Conservation (phyloP, 2,888 invertebrate species). For the Caenorhabditis sinica region DNA sequence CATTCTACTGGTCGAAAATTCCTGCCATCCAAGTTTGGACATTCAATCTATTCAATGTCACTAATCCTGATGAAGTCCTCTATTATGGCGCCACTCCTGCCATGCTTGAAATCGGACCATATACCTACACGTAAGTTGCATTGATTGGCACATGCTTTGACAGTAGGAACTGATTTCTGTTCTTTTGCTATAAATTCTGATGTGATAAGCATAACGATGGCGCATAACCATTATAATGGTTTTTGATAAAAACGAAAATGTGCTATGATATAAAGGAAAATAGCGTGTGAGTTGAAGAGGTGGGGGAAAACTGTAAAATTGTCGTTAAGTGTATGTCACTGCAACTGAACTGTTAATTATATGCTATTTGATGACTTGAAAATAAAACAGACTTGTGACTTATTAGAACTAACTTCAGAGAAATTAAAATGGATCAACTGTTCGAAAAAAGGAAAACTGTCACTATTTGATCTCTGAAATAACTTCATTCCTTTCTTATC, state of each 20-base stretch:
- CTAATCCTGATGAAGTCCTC: conserved; percentile 74
- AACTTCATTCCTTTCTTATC: conserved; percentile 24
- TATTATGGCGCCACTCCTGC: conserved; percentile 70
- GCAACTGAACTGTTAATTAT: conserved; percentile 17
- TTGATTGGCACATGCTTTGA: conserved; percentile 25
- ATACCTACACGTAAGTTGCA: conserved; percentile 70
- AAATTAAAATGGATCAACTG: too few relatives aligned
- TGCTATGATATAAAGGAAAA: conserved; percentile 24
- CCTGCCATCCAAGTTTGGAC: conserved; percentile 67
- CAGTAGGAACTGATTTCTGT: conserved; percentile 27
- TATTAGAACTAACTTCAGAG: too few relatives aligned
- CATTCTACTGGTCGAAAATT: conserved; percentile 68
- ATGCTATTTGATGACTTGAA: background rate
- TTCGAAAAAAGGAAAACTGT: too few relatives aligned
- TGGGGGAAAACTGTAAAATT: background rate
- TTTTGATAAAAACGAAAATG: conserved; percentile 16
- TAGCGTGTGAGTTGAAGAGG: conserved; percentile 19
- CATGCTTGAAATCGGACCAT: conserved; percentile 72
- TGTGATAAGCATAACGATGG: conserved; percentile 39
- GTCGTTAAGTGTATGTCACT: conserved; percentile 25
- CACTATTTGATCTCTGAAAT: conserved; percentile 29
- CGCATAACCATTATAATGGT: conserved; percentile 38
- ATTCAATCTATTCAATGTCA: conserved; percentile 71
- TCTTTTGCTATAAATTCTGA: conserved; percentile 38
- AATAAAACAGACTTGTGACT: background rate